Evolutionary conservation across 1,140 invertebrate genomes (phyloP), one percentile per base, ranked within the genome.

Genomic region (Vanessa tameamea): DNA sequence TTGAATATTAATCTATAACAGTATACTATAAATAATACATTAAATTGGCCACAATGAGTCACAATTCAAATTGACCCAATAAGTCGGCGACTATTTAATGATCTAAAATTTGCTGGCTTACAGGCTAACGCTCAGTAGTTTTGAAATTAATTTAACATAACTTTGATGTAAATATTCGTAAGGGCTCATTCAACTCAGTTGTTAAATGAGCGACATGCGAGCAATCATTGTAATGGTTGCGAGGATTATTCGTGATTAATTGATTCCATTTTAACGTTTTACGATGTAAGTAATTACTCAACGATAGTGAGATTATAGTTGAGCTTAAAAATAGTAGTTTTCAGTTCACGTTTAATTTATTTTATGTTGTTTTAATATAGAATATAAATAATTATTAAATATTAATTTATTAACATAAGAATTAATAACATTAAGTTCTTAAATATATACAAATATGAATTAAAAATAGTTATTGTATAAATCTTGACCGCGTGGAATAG

Each of bases 141-240:
- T 57, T 57, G 12, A 14, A 15, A 2, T 15, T n/a, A 50, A 57
- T 23, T 11, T 9, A 53, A 16, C 53, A 26, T 57, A 23, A 57
- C 20, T 23, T 53, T n/a, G 26, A 6, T 31, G 15, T 67, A 53
- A 47, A 43, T 43, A 43, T 11, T 43, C 37, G 7, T 43, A 37
- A 55, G 47, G 37, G 31, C 26, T 11, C 51, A 15, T 55, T 37
- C 20, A 16, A 67, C 65, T n/a, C 48, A 20, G 65, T 53, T 67
- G 53, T 55, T 55, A 67, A 55, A 37, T 67, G 50, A 50, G 15
- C 23, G 48, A 16, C 50, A 51, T 37, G 65, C 50, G 65, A 67
- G 26, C 50, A 67, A 67, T 67, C 31, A 55, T 37, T 53, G 48
- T 67, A 55, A 67, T 67, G 65, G 31, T n/a, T 13, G 37, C 47